Evolutionary conservation across 1,140 invertebrate species (phyloP), one percentile per base, ranked within the genome.

Genomic region (Solen grandis): DNA sequence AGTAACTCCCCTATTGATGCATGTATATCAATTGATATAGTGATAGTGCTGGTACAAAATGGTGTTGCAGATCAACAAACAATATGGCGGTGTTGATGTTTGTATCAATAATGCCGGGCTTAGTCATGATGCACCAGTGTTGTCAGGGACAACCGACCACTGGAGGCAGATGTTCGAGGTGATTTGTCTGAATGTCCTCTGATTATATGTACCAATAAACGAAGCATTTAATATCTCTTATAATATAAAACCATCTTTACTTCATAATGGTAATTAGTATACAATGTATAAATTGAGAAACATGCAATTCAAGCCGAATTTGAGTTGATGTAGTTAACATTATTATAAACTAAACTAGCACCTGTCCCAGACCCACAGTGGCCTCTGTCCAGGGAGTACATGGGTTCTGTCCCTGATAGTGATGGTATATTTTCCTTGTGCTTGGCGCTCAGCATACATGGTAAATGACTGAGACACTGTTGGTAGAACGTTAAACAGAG

Each of bases 51-150:
- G n/a, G n/a, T n/a, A n/a, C n/a, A n/a, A n/a, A n/a, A n/a, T n/a
- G n/a, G n/a, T n/a, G n/a, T n/a, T n/a, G n/a, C 31, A 41, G 38
- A 86, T 89, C 60, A 81, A 82, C 93, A 93, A 95, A 16, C 93
- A 94, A 55, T 88, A 85, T 50, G 95, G 95, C 4, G 94, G 94
- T 19, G 92, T 96, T 1, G 94, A 96, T 86, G 91, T 96, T 1
- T 92, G 96, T 57, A 92, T 97, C 33, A 97, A 96, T 87, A 96
- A 95, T 88, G 96, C 96, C 2, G 96, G 95, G 1, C 86, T 94
- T 0, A 84, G 85, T 83, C 93, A 88, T 77, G 85, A 73, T 22
- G 92, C 91, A 83, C 91, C 85, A 62, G 82, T 90, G 66, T 82
- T 92, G 63, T 87, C 82, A 29, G 93, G 93, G 22, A 72, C 88